Conservation (phyloP, 2,888 invertebrate species). For the Emesis castigata region DNA sequence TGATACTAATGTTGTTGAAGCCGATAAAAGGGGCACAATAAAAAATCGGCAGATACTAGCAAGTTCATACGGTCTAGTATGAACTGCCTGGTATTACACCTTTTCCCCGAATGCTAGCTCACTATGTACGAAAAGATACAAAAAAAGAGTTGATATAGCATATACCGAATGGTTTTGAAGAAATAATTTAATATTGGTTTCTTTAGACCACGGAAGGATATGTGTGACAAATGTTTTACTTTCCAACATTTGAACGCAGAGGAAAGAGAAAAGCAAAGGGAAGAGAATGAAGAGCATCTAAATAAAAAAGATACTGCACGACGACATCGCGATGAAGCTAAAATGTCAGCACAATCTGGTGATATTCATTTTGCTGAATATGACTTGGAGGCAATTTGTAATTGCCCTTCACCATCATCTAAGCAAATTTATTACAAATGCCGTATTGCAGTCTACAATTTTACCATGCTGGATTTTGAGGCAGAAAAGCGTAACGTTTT, state of each 20-base stretch:
- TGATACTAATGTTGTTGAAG: no score
- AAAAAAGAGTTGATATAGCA: constrained; percentile 19
- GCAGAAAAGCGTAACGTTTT: constrained; percentile 39
- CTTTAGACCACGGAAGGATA: constrained; percentile 41
- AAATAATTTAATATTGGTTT: constrained; percentile 55
- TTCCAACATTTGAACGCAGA: constrained; percentile 36
- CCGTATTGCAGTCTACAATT: constrained; percentile 27
- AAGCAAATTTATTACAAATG: constrained; percentile 33
- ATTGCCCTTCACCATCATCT: constrained; percentile 41
- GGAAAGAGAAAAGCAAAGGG: constrained; percentile 40
- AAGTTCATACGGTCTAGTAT: no score
- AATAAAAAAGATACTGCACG: constrained; percentile 32
- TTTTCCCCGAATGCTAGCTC: no score
- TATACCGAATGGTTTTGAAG: constrained; percentile 36
- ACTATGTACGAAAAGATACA: no score
- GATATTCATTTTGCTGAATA: constrained; percentile 49
- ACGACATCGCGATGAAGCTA: constrained; percentile 48
- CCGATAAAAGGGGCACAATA: no score
- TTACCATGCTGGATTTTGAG: constrained; percentile 48
- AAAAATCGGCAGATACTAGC: no score
- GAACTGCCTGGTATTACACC: no score
- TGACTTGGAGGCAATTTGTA: constrained; percentile 48
- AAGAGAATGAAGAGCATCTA: constrained; percentile 12
- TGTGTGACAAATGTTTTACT: constrained; percentile 48
- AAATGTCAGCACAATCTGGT: constrained; percentile 40